These are phyloP conservation scores for Pelosia muscerda DNA, from an alignment of 2,888 invertebrate species.

Conservation along the genomic window DNA sequence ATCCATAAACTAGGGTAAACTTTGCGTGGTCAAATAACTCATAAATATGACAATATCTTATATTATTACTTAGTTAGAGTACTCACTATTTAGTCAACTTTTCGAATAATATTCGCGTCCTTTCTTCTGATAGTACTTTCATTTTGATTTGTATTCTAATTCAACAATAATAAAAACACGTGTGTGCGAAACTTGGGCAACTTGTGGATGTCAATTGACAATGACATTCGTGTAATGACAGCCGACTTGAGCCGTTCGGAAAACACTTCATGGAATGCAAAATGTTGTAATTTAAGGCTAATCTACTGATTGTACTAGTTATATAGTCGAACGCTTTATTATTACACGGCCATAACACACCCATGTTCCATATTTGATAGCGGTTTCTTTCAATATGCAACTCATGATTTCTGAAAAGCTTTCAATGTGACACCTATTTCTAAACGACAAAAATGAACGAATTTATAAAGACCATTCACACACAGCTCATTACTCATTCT, in stretches of 20 bases:
- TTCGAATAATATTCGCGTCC: slow-evolving; percentile 94
- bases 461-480: slow-evolving; percentile 11
- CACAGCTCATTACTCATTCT: neutral
- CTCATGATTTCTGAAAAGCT: too few species aligned
- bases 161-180: slow-evolving; percentile 61
- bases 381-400: too few species aligned
- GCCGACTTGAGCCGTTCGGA: slow-evolving; percentile 21
- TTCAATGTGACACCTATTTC: slow-evolving; percentile 17
- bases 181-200: slow-evolving; percentile 29
- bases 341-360: neutral
- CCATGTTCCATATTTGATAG: neutral
- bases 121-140: slow-evolving; percentile 96
- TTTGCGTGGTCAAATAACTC: neutral
- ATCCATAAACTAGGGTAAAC: neutral
- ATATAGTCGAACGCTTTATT: neutral
- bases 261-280: neutral
- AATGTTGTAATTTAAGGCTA: too few species aligned
- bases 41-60: neutral
- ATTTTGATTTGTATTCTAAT: slow-evolving; percentile 79
- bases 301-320: too few species aligned
- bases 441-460: slow-evolving; percentile 37
- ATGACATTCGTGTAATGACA: neutral
- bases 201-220: slow-evolving; percentile 16
- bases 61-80: neutral
- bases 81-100: slow-evolving; percentile 97